Conservation (phyloP, 2,797 vertebrate species). For the Sphenodon punctatus region DNA sequence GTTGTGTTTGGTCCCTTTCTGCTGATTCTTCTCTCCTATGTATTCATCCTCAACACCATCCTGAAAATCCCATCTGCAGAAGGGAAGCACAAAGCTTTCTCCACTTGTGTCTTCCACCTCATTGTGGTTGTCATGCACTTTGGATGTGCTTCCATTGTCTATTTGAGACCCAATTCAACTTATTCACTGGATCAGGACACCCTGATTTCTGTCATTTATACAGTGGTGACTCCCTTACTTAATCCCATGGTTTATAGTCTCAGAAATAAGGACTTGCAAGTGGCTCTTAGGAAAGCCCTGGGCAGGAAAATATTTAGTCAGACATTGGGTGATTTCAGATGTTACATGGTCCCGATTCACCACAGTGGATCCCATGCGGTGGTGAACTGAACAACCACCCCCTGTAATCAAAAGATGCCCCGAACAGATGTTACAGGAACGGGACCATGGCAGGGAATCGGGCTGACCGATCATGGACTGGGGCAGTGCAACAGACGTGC, state of each 20-base stretch:
- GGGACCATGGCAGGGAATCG: too few species aligned
- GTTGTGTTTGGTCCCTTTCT: conserved; percentile 15
- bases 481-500: too few species aligned
- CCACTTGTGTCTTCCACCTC: conserved; percentile 9
- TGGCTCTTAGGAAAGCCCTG: background rate
- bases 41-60: conserved; percentile 15
- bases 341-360: too few species aligned
- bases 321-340: too few species aligned
- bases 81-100: conserved; percentile 16
- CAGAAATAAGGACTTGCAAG: too few species aligned
- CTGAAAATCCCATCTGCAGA: conserved; percentile 20
- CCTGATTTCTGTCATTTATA: background rate
- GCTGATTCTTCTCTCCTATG: conserved; percentile 29
- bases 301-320: background rate
- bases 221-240: background rate
- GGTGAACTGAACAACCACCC: too few species aligned
- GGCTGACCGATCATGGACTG: too few species aligned
- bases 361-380: too few species aligned
- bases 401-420: too few species aligned
- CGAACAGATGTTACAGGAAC: too few species aligned
- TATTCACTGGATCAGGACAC: background rate
- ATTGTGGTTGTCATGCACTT: background rate
- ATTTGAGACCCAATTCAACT: background rate
- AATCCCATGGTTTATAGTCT: background rate
- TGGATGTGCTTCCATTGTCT: background rate